phyloP scores from a whole-genome alignment of 1,140 invertebrate genomes.

The Kradibia gibbosae region DNA sequence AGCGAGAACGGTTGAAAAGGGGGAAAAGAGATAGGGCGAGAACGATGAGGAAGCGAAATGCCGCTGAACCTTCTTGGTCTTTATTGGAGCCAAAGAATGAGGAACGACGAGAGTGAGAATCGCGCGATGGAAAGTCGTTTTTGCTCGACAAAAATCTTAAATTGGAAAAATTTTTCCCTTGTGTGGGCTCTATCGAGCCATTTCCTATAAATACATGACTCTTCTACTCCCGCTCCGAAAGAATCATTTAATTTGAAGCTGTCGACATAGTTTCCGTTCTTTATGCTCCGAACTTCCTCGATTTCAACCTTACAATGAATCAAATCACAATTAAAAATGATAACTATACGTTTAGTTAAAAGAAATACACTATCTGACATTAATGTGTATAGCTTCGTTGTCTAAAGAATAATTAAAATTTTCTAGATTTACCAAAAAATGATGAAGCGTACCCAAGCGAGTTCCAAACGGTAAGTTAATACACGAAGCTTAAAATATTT shows the following conservation, averaged over 20 bases:
- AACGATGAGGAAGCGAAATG: constrained; percentile 50
- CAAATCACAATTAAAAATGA: neutral
- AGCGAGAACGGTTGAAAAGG: neutral
- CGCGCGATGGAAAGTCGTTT: neutral
- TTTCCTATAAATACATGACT: neutral
- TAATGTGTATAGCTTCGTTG: neutral
- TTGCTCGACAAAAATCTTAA: constrained; percentile 4
- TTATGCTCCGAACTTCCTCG: neutral
- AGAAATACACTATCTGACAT: neutral
- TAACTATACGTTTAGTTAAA: neutral
- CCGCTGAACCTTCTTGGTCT: constrained; percentile 34
- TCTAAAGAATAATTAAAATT: neutral
- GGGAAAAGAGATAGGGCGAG: constrained; percentile 9
- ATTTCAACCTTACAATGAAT: neutral
- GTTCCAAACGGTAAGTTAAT: neutral
- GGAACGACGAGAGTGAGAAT: neutral
- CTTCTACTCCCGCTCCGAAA: neutral
- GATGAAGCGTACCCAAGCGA: neutral
- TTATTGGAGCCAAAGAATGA: constrained; percentile 25
- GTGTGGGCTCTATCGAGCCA: neutral
- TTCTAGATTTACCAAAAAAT: neutral
- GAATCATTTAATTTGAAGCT: neutral
- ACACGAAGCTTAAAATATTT: no score
- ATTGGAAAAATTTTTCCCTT: neutral
- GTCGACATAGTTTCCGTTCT: neutral